Conservation (phyloP, 1,140 invertebrate genomes). For the Bombus ignitus region DNA sequence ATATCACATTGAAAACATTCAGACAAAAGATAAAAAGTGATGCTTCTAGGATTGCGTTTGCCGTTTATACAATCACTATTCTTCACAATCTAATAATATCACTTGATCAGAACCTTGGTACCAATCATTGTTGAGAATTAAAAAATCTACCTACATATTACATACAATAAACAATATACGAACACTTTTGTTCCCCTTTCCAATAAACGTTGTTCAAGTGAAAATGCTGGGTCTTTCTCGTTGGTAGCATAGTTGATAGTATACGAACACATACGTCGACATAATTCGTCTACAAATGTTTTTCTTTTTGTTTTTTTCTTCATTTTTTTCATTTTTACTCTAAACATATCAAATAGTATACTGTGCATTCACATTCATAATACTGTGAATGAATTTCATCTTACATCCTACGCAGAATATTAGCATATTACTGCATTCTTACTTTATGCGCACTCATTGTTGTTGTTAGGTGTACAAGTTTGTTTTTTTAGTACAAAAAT, state of each 20-base stretch:
- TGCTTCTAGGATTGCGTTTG: constrained; percentile 46
- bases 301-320: constrained; percentile 8
- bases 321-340: constrained; percentile 1
- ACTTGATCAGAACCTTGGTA: constrained; percentile 45
- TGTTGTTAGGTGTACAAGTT: constrained; percentile 37
- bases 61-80: constrained; percentile 47
- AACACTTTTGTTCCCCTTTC: constrained; percentile 54
- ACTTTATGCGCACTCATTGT: constrained; percentile 4
- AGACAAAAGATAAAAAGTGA: neutral
- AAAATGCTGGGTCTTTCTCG: constrained; percentile 59
- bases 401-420: constrained; percentile 56
- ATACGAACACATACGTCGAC: constrained; percentile 63
- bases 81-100: constrained; percentile 36
- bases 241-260: constrained; percentile 55
- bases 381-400: constrained; percentile 65
- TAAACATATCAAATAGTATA: constrained; percentile 58
- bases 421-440: constrained; percentile 46
- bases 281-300: constrained; percentile 48
- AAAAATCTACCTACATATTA: constrained; percentile 50
- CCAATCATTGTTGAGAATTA: constrained; percentile 54
- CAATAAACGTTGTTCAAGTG: constrained; percentile 39
- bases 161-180: constrained; percentile 60
- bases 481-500: constrained; percentile 51
- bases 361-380: constrained; percentile 61
- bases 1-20: neutral